Conservation (phyloP, 37 sponge, comb jelly and placozoan genomes). For the Tethya wilhelma region DNA sequence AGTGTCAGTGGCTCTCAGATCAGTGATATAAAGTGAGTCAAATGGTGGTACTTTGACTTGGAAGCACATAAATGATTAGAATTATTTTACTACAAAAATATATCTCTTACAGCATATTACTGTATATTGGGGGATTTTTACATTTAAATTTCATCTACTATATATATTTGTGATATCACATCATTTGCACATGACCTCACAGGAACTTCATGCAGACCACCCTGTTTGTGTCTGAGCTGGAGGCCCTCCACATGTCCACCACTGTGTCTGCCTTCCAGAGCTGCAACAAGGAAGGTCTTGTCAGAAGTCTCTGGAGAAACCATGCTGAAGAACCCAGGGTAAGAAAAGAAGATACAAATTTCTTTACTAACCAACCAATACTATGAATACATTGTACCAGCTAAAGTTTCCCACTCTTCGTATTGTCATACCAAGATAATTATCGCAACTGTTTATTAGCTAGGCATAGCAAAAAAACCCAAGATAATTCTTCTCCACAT, state of each 20-base stretch:
- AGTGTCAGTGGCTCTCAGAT: slow-evolving; percentile 20
- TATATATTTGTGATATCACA: neutral
- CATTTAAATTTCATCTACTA: neutral
- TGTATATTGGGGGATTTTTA: neutral
- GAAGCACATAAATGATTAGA: too few relatives aligned
- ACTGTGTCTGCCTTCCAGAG: slow-evolving; percentile 28
- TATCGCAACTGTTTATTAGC: too few relatives aligned
- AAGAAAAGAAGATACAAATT: too few relatives aligned
- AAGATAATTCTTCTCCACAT: neutral
- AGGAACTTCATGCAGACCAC: slow-evolving; percentile 51
- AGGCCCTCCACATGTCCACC: slow-evolving; percentile 31
- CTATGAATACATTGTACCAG: neutral
- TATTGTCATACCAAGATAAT: too few relatives aligned
- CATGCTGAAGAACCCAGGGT: slow-evolving; percentile 58
- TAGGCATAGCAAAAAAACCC: too few relatives aligned
- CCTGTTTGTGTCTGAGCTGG: slow-evolving; percentile 48
- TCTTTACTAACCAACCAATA: neutral
- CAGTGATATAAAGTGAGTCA: slow-evolving; percentile 14
- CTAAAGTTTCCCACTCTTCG: too few relatives aligned
- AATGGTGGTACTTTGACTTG: neutral
- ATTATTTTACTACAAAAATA: too few relatives aligned
- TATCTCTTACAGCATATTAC: neutral
- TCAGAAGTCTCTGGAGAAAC: slow-evolving; percentile 48
- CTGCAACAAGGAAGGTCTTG: slow-evolving; percentile 52
- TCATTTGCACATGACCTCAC: too few relatives aligned